phyloP scores from a whole-genome alignment of 2,888 invertebrate genomes.

The Argyresthia goedartella region DNA sequence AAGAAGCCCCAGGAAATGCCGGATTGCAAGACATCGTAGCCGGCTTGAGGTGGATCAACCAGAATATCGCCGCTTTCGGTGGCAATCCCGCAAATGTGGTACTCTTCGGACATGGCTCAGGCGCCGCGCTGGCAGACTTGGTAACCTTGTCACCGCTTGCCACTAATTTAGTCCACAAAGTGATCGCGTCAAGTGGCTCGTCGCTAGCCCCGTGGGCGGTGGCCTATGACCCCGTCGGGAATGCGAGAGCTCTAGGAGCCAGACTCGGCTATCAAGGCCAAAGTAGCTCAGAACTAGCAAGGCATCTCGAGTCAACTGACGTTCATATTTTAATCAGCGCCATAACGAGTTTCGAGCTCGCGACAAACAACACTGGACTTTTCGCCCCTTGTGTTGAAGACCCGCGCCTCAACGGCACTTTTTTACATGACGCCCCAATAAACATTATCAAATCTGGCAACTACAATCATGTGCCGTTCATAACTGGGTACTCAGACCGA shows the following conservation, averaged over 20 bases:
- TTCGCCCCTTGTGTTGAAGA: slow-evolving; percentile 58
- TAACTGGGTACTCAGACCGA: slow-evolving; percentile 39
- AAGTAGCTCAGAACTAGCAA: slow-evolving; percentile 28
- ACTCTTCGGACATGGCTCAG: slow-evolving; percentile 85
- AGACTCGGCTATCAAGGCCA: slow-evolving; percentile 35
- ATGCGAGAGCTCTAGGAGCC: slow-evolving; percentile 32
- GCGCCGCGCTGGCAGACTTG: slow-evolving; percentile 71
- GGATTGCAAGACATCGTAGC: slow-evolving; percentile 88
- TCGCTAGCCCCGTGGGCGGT: slow-evolving; percentile 54
- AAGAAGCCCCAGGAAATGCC: slow-evolving; percentile 82
- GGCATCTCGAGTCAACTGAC: slow-evolving; percentile 26
- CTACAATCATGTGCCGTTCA: slow-evolving; percentile 41
- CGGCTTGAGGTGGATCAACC: slow-evolving; percentile 80
- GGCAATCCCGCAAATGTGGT: slow-evolving; percentile 83
- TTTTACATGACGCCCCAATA: slow-evolving; percentile 40
- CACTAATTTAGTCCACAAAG: slow-evolving; percentile 40
- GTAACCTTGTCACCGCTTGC: slow-evolving; percentile 40
- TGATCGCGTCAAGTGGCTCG: slow-evolving; percentile 49
- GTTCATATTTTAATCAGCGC: slow-evolving; percentile 23
- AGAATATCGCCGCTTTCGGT: slow-evolving; percentile 80
- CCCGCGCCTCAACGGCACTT: slow-evolving; percentile 24
- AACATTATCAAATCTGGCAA: slow-evolving; percentile 35
- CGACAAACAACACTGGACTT: slow-evolving; percentile 37
- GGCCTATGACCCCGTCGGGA: slow-evolving; percentile 43
- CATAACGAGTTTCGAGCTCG: slow-evolving; percentile 31